Base-by-base conservation (phyloP, 2,888 invertebrate genomes). In the Agrochola circellaris region DNA sequence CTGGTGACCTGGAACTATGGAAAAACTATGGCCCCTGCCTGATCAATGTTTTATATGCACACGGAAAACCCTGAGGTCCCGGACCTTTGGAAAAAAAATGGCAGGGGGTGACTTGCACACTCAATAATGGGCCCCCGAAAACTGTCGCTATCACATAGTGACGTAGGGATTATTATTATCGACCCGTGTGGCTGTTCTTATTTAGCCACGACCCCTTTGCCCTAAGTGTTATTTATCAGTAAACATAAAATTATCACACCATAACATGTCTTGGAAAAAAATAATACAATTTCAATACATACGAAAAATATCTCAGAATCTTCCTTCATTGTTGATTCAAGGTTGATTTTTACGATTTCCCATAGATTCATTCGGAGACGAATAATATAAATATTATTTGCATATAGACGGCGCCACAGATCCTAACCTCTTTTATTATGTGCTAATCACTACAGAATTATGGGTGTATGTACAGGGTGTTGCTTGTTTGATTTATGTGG, bases 351-450 rank as follows among this genome's bases (percentile, higher is more conserved):
- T 89, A 89, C 71, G 79, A 73, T 70, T 71, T 72, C 69, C 77
- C 66, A 79, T 85, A 81, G 83, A 79, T 69, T 73, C 8, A 13
- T 67, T 64, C 48, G 15, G 30, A 82, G 75, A 82, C 75, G 80
- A 54, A 78, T 75, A 58, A 78, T 75, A 79, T n/a, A n/a, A n/a
- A n/a, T 85, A 86, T 87, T 88, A 89, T 88, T 88, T 88, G 89
- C 89, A 87, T 89, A 79, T 67, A 48, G 65, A 56, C 30, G 89
- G 78, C 78, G 88, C 88, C 88, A 80, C 11, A 38, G 67, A 77
- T 79, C 75, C 84, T 73, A 74, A 82, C 70, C 69, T 75, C 75
- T 86, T 88, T 84, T 88, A 88, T 82, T 83, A 87, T 80, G 88
- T 89, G 89, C 84, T 89, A 89, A 89, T 89, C 89, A 88, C 80